Base-by-base conservation (phyloP, 2,113 vertebrate species). In the Atlantisia rogersi region DNA sequence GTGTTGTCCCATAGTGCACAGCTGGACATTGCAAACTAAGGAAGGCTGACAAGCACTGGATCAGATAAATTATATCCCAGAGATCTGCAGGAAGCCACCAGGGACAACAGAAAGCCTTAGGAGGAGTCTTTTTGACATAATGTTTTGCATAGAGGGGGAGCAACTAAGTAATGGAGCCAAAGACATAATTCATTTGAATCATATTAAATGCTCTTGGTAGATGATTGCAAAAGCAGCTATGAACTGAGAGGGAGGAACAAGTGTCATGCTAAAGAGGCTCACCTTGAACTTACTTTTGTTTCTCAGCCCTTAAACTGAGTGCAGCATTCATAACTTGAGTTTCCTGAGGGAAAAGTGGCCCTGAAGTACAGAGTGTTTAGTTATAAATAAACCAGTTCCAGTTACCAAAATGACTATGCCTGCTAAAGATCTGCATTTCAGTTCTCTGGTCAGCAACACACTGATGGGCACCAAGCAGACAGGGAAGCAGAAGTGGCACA, bases 51-150 rank as follows among this genome's bases (percentile, higher is more conserved):
- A 81, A 87, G 84, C 39, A 37, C 6, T 59, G 48, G 32, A 55
- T 90, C 74, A 83, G 56, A 85, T 63, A 91, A 91, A 88, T 91
- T 78, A 74, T 53, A 91, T 92, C 60, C 59, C 60, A 83, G 78
- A 74, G 67, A 92, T 52, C 68, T 86, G 75, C 52, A 73, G 88
- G 74, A 95, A 89, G 58, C 44, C 94, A 86, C 32, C 63, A 85
- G 78, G 82, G 86, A 87, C 74, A 90, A 77, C 58, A 90, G 46
- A 92, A 80, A 86, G 46, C 29, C 81, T 80, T 75, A 76, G 63
- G 68, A 90, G 59, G 70, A 92, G 70, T 32, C 40, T 60, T 89
- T 84, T 81, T 93, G 55, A 86, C 68, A 67, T 76, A 80, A 71
- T 40, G 29, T 50, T 92, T 94, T 89, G n/a, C 55, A 42, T 20